A percentile compares a stretch with the other conserved stretches of the same genome.
Evolutionary conservation across 2,888 invertebrate genomes (phyloP).

Genomic region (Phyllotreta cruciferae): DNA sequence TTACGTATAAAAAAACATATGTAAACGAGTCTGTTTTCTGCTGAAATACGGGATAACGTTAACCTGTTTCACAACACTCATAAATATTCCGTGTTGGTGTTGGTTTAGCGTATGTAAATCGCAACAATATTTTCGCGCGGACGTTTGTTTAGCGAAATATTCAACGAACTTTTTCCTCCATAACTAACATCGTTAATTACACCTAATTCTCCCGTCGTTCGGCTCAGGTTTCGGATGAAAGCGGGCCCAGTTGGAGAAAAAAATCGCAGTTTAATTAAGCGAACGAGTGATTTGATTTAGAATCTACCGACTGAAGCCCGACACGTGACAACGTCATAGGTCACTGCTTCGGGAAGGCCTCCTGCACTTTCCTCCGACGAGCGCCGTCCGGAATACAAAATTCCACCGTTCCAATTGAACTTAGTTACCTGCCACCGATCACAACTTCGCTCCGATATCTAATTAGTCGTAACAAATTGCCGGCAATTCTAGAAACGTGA

Average conservation of each 20-base stretch:
- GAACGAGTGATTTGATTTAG: slow-evolving; percentile 53
- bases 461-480: slow-evolving; percentile 49
- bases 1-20: slow-evolving; percentile 30
- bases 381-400: slow-evolving; percentile 50
- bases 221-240: too few relatives aligned
- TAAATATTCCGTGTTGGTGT: slow-evolving; percentile 31
- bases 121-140: slow-evolving; percentile 20
- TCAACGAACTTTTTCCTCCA: too few relatives aligned
- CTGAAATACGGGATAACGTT: slow-evolving; percentile 38
- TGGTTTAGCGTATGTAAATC: slow-evolving; percentile 31
- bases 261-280: slow-evolving; percentile 40
- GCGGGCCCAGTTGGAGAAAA: too few relatives aligned
- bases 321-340: slow-evolving; percentile 53
- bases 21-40: slow-evolving; percentile 33
- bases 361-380: slow-evolving; percentile 42
- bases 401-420: slow-evolving; percentile 41
- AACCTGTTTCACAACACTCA: slow-evolving; percentile 33
- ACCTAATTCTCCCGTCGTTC: too few relatives aligned
- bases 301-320: slow-evolving; percentile 50
- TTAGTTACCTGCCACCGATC: slow-evolving; percentile 46
- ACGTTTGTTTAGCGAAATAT: too few relatives aligned
- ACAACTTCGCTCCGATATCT: slow-evolving; percentile 43
- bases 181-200: too few relatives aligned
- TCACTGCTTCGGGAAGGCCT: slow-evolving; percentile 49
- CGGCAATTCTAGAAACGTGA: slow-evolving; percentile 44